These are phyloP conservation scores for Danio choprae DNA, from an alignment of 2,797 vertebrate genomes.

Conservation along the genomic window DNA sequence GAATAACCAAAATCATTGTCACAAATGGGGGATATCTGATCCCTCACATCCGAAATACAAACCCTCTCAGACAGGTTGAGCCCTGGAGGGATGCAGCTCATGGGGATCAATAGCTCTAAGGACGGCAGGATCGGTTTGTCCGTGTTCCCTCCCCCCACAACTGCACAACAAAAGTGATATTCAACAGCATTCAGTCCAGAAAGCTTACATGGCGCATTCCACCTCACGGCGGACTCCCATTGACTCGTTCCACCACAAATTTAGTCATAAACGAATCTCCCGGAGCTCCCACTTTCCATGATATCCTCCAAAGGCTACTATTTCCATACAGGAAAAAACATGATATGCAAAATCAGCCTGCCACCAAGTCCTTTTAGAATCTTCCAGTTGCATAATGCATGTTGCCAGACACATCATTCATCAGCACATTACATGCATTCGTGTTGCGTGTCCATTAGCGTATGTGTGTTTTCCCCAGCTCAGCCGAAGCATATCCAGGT, in stretches of 20 bases:
- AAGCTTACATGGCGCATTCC: conserved; percentile 60
- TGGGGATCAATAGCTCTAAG: conserved; percentile 53
- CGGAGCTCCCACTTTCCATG: background rate
- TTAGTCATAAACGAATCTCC: conserved; percentile 18
- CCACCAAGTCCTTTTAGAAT: conserved; percentile 35
- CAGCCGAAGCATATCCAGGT: conserved; percentile 60
- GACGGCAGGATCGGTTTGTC: conserved; percentile 27
- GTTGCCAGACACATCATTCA: conserved; percentile 8
- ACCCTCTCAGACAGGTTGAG: conserved; percentile 36
- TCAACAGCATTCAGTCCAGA: conserved; percentile 42
- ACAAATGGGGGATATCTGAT: conserved; percentile 9
- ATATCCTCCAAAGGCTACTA: conserved; percentile 26
- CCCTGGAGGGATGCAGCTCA: conserved; percentile 27
- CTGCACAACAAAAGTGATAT: conserved; percentile 47
- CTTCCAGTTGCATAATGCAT: conserved; percentile 51
- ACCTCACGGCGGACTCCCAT: background rate
- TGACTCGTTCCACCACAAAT: conserved; percentile 10
- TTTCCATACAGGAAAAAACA: conserved; percentile 28
- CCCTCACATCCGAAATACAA: conserved; percentile 9
- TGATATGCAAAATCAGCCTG: conserved; percentile 47
- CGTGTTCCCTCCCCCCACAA: conserved; percentile 24
- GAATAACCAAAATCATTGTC: conserved; percentile 14
- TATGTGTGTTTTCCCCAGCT: conserved; percentile 48
- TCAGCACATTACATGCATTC: background rate
- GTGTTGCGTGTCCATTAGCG: conserved; percentile 16